Conservation (phyloP, 2,888 invertebrate genomes). For the Volucella bombylans region DNA sequence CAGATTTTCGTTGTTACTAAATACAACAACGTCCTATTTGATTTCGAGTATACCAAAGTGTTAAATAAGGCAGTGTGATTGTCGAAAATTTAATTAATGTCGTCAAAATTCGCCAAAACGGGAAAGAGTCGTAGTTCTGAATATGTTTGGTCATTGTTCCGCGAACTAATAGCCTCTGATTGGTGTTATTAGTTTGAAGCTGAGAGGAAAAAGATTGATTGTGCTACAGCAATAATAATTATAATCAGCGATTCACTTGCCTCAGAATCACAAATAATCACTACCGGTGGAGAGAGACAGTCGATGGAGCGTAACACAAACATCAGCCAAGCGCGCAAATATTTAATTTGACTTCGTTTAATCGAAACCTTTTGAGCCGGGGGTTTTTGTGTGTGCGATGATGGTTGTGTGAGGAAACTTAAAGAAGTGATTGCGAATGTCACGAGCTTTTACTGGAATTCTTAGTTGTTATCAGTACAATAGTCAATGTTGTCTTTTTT, state of each 20-base stretch:
- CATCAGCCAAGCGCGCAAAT: slow-evolving; percentile 1
- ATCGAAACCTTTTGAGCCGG: neutral
- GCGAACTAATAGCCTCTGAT: neutral
- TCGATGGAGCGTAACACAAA: slow-evolving; percentile 36
- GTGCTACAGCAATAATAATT: neutral
- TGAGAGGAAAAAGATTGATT: neutral
- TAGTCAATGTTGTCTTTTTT: neutral
- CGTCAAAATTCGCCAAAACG: neutral
- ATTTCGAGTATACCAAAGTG: too few relatives aligned
- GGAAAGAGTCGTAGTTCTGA: too few relatives aligned
- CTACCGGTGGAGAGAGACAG: neutral
- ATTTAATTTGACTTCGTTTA: slow-evolving; percentile 18
- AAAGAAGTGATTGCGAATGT: neutral
- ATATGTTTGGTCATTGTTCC: too few relatives aligned
- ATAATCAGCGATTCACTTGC: slow-evolving; percentile 19
- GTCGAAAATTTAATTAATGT: neutral
- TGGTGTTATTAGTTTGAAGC: neutral
- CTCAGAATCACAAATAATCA: slow-evolving; percentile 31
- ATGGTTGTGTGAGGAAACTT: neutral
- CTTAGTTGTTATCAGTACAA: neutral
- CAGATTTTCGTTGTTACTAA: neutral
- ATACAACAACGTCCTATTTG: too few relatives aligned
- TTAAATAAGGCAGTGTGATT: too few relatives aligned
- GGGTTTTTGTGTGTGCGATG: slow-evolving; percentile 1
- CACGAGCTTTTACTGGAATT: neutral